These are phyloP conservation scores for Coregonus sp. DNA, from an alignment of 2,797 vertebrate genomes.

Conservation along the genomic window DNA sequence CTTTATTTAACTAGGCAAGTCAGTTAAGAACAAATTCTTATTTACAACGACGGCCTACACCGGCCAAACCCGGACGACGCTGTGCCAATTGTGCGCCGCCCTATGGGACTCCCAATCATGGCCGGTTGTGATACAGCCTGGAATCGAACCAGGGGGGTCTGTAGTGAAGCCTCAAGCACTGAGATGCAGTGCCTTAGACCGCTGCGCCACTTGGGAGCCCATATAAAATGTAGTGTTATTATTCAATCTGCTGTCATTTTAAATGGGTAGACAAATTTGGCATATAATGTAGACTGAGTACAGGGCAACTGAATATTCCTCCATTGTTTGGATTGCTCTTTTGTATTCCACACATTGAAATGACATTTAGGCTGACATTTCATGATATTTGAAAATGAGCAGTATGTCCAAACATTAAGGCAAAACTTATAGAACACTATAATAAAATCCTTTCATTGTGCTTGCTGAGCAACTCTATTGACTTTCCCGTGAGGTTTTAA, in stretches of 20 bases:
- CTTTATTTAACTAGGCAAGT: too few relatives aligned
- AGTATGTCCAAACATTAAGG: constrained; percentile 24
- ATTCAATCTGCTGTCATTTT: neutral
- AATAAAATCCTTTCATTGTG: constrained; percentile 20
- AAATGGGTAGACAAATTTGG: neutral
- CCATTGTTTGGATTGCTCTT: neutral
- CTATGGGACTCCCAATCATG: too few relatives aligned
- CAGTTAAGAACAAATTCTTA: too few relatives aligned
- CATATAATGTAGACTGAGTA: neutral
- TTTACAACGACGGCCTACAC: too few relatives aligned
- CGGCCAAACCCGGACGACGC: too few relatives aligned
- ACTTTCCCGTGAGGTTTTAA: constrained; percentile 28
- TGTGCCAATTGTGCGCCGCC: too few relatives aligned
- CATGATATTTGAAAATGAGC: neutral
- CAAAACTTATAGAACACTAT: constrained; percentile 23
- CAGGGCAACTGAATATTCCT: neutral
- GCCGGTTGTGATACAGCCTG: too few relatives aligned
- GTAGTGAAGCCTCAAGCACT: too few relatives aligned
- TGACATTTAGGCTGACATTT: constrained; percentile 19
- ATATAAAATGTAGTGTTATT: neutral
- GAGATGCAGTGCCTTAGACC: too few relatives aligned
- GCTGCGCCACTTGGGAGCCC: too few relatives aligned
- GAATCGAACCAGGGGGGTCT: too few relatives aligned
- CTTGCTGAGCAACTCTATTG: constrained; percentile 60
- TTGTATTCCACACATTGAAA: constrained; percentile 7